Evolutionary conservation across 2,113 vertebrate species (phyloP), one percentile per base, ranked within the genome.

Genomic region (Lophius piscatorius): DNA sequence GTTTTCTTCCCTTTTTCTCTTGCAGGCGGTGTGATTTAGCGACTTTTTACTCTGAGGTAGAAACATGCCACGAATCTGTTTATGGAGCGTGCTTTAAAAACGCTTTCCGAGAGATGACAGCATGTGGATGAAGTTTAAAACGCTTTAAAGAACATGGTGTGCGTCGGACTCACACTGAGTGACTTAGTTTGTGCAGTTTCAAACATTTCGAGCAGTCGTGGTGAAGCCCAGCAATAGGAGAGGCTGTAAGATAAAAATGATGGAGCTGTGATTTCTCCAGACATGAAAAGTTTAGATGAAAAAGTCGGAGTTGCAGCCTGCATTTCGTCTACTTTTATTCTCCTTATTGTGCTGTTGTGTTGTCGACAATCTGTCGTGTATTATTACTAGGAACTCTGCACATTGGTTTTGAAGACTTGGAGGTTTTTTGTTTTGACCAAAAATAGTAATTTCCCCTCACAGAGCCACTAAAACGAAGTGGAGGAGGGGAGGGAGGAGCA

Each of bases 51-150:
- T 61, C 67, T 66, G 64, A 75, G 45, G 69, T 64, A 46, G 26
- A 73, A 78, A 83, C 77, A 82, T 86, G 83, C 83, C 81, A 83
- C 83, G 88, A 85, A 77, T 83, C 58, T 70, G 48, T 63, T 81
- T 57, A 80, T n/a, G 71, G 45, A 46, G 42, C 74, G 62, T 20
- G 29, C 45, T 41, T 33, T 54, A n/a, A 42, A 62, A 12, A 38
- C 36, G 73, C 65, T 66, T 63, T 54, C 13, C 1, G 52, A 64
- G 68, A 48, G 73, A 83, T 90, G 89, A 90, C 89, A 91, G 86
- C 35, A 9, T 55, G 13, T 68, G 71, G 42, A 75, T 76, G 59
- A 70, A 78, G 81, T 85, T 83, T 16, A 63, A 69, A 64, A 63
- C 52, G 68, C 48, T 81, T 23, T 17, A 17, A 36, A 7, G 70